phyloP scores from a whole-genome alignment of 2,888 invertebrate genomes.

The Orgyia antiqua region DNA sequence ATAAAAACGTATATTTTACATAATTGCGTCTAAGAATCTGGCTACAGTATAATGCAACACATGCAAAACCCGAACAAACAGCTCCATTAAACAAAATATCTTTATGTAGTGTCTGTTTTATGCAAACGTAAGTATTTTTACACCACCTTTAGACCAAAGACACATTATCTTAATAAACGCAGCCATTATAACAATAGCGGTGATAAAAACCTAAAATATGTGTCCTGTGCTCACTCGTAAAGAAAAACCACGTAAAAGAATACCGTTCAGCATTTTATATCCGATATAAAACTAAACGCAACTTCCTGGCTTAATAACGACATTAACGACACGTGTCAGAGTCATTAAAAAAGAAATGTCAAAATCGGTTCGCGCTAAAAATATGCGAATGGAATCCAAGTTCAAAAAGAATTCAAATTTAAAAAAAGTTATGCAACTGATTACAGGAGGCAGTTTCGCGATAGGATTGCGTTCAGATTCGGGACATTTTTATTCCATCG shows the following conservation, averaged over 20 bases:
- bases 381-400: slow-evolving; percentile 32
- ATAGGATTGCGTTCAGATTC: slow-evolving; percentile 17
- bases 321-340: slow-evolving; percentile 26
- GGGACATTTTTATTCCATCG: slow-evolving; percentile 30
- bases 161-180: slow-evolving; percentile 6
- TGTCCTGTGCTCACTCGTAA: slow-evolving; percentile 25
- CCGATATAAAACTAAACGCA: slow-evolving; percentile 29
- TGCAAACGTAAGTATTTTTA: slow-evolving; percentile 1
- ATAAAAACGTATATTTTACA: too few relatives aligned
- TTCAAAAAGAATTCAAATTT: slow-evolving; percentile 31
- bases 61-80: too few relatives aligned
- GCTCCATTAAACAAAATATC: too few relatives aligned
- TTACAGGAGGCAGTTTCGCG: slow-evolving; percentile 20
- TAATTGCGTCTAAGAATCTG: too few relatives aligned
- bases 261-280: slow-evolving; percentile 26
- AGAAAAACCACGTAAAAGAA: slow-evolving; percentile 26
- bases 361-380: slow-evolving; percentile 30
- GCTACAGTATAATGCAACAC: too few relatives aligned
- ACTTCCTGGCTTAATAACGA: slow-evolving; percentile 23
- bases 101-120: slow-evolving; percentile 1
- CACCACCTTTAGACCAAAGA: background rate
- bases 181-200: slow-evolving; percentile 14
- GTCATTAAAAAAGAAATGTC: slow-evolving; percentile 26
- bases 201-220: slow-evolving; percentile 16
- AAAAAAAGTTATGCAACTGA: slow-evolving; percentile 18